Evolutionary conservation across 2,888 invertebrate species (phyloP), one percentile per base, ranked within the genome.

Genomic region (Allolobophora icterica): DNA sequence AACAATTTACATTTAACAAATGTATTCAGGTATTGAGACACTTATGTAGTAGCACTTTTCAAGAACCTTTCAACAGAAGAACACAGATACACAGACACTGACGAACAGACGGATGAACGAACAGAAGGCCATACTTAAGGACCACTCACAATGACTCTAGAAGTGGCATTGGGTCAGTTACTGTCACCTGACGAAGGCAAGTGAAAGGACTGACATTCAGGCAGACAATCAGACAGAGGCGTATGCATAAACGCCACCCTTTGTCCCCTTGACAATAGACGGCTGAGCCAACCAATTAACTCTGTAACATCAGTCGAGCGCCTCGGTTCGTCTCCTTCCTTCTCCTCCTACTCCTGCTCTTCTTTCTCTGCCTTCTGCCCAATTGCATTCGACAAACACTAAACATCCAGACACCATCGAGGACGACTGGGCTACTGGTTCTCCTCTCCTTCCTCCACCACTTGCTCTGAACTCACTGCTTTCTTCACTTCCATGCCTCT

Each of bases 241-340:
- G 24, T 52, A 52, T 52, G 52, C 52, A 52, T 24, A 52, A n/a
- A 71, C 71, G 71, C 71, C 71, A 17, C 6, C n/a, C 30, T 71
- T 71, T 71, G 71, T 71, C 71, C 71, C n/a, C 30, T n/a, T 71
- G 71, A 71, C 71, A 71, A 71, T 71, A 71, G 8, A 6, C 71
- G n/a, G 4, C 71, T 71, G 71, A 71, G 71, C 71, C 71, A n/a
- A 71, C 71, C 71, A 71, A 71, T 71, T 71, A 71, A 71, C 71
- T 30, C n/a, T n/a, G 71, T n/a, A 71, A 71, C 71, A n/a, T 71
- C 5, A 71, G 71, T 71, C 8, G 11, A 71, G 71, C 13, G n/a
- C 71, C 8, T n/a, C n/a, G 71, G 71, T 71, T 71, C 71, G 1
- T 71, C 2, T 71, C 24, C 52, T n/a, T 71, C 24, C 52, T 4